A percentile compares a stretch with the other conserved stretches of the same genome.
Evolutionary conservation across 2,797 vertebrate species (phyloP).

Genomic region (Nannoperca obscura): DNA sequence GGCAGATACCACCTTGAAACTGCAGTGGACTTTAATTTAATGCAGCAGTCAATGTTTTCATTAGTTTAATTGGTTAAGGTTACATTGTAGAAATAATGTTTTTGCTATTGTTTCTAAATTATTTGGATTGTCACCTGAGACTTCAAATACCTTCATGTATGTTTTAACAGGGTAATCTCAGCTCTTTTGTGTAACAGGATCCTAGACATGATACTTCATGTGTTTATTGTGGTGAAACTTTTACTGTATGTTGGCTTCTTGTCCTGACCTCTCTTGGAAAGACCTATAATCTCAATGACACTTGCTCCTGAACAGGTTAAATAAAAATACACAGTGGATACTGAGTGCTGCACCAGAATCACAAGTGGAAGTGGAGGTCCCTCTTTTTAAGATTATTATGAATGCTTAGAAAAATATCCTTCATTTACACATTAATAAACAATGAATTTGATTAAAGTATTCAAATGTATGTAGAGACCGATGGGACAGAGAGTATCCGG

Average conservation of each 20-base stretch:
- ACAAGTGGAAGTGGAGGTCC: neutral
- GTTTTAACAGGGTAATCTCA: conserved; percentile 16
- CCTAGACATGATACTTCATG: neutral
- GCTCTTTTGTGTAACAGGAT: neutral
- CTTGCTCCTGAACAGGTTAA: neutral
- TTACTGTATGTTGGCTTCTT: conserved; percentile 3
- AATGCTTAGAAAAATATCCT: neutral
- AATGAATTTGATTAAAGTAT: too few relatives aligned
- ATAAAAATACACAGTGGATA: neutral
- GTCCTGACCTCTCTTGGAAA: neutral
- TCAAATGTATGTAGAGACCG: neutral
- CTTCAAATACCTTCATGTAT: neutral
- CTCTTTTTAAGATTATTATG: neutral
- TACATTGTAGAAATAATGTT: too few relatives aligned
- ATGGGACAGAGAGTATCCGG: neutral
- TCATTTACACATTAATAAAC: neutral
- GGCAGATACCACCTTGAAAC: too few relatives aligned
- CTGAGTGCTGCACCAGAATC: neutral
- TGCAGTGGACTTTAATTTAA: too few relatives aligned
- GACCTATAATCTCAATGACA: neutral
- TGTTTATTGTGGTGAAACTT: conserved; percentile 15
- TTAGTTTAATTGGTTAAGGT: too few relatives aligned
- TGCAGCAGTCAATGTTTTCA: too few relatives aligned
- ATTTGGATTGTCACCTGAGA: neutral
- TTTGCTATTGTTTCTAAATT: conserved; percentile 2